Base-by-base conservation (phyloP, 2,113 vertebrate genomes). In the Hyla sarda region DNA sequence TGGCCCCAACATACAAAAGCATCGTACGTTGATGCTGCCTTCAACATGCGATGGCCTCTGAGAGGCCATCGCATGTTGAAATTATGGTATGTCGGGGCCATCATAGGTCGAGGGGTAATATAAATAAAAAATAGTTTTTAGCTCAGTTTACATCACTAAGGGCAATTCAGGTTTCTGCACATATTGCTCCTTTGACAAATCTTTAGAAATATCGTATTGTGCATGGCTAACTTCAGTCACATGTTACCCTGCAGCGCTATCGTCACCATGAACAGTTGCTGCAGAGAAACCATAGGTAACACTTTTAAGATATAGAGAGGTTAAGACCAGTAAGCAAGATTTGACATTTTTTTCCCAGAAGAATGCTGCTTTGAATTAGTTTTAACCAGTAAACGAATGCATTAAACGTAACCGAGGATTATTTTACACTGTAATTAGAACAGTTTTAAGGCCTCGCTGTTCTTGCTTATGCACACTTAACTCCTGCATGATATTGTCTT, bases 401-500 rank as follows among this genome's bases (percentile, higher is more conserved):
- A 45, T 3, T 50, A 14, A 74, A 50, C n/a, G 25, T 25, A 47
- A 14, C 16, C 50, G 16, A 50, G 1, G 7, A 50, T 14, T 50
- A 30, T 50, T 50, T 30, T 75, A 28, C 2, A 5, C 56, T 45
- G 21, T 41, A 14, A 60, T n/a, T 60, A 41, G 21, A 37, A 21
- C 32, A 17, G 54, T n/a, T 9, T 62, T 5, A 10, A 1, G 47
- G 13, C 8, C 37, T 65, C 16, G 8, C 56, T 62, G 10, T 6
- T 11, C 41, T 81, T 81, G 47, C 41, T 45, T 19, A 62, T 56
- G 65, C n/a, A 47, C 60, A 47, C 41, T 60, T 34, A 81, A 47
- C 41, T 45, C 58, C 37, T 41, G 58, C 78, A 81, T 81, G 56
- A n/a, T 81, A 65, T 60, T 65, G 28, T 81, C 58, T 81, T 81